Conservation (phyloP, 2,888 invertebrate species). For the Alentia gelatinosa region DNA sequence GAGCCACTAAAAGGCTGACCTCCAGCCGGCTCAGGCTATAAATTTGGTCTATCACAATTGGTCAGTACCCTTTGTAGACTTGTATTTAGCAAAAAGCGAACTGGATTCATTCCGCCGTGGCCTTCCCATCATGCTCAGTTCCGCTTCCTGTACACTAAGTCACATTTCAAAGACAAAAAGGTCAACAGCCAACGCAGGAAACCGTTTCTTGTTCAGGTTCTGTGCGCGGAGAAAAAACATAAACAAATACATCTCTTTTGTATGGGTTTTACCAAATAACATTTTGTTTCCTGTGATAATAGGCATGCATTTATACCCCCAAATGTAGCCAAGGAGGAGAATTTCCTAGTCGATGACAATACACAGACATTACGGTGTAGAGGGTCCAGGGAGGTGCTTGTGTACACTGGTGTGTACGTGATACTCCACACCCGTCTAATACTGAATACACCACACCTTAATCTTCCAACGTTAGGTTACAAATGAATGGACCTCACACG, state of each 20-base stretch:
- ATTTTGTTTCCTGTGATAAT: constrained; percentile 9
- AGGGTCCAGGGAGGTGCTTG: neutral
- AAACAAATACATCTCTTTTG: constrained; percentile 44
- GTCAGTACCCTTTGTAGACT: constrained; percentile 45
- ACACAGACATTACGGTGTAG: constrained; percentile 14
- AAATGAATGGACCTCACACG: constrained; percentile 27
- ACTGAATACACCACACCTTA: constrained; percentile 46
- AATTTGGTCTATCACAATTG: constrained; percentile 46
- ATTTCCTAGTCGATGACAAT: neutral
- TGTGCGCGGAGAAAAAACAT: neutral
- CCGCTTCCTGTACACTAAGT: constrained; percentile 44
- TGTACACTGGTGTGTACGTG: neutral
- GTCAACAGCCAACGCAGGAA: constrained; percentile 24
- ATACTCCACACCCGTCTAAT: neutral
- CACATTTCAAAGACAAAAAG: constrained; percentile 43
- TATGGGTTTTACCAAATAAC: constrained; percentile 28
- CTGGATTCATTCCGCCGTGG: neutral
- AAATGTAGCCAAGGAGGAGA: constrained; percentile 19
- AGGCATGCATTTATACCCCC: constrained; percentile 29
- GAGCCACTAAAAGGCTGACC: constrained; percentile 15
- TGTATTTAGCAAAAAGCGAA: constrained; percentile 26
- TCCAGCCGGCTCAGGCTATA: neutral
- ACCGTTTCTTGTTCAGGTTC: neutral
- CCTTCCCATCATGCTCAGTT: constrained; percentile 24
- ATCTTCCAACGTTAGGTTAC: neutral